Evolutionary conservation across 2,888 invertebrate genomes (phyloP).

Genomic region (Lasioglossum pauxillum): DNA sequence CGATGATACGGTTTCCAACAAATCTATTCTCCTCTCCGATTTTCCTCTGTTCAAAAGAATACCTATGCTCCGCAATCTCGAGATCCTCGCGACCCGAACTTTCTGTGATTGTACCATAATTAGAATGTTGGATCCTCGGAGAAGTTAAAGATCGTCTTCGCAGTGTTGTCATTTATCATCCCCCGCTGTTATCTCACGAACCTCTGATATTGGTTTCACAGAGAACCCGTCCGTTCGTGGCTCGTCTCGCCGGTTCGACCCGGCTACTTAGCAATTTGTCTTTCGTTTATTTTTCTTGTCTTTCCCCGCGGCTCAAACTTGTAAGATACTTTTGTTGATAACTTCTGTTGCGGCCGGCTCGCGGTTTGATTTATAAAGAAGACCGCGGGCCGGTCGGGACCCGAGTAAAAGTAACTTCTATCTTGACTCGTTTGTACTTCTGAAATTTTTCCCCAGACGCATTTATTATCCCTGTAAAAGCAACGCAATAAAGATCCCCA

Average conservation of each 20-base stretch:
- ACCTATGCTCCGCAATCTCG: background rate
- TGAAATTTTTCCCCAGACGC: constrained; percentile 32
- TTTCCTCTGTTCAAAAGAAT: background rate
- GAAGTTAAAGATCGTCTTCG: background rate
- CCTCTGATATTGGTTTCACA: background rate
- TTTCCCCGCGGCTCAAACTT: constrained; percentile 20
- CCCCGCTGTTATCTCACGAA: background rate
- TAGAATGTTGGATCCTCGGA: background rate
- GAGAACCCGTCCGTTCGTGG: background rate
- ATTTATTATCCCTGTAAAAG: constrained; percentile 44
- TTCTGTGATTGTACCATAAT: background rate
- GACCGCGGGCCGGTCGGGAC: background rate
- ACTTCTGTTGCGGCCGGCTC: constrained; percentile 23
- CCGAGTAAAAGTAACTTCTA: constrained; percentile 36
- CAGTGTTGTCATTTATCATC: background rate
- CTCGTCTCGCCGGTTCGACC: background rate
- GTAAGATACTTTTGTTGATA: constrained; percentile 21
- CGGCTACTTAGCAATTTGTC: constrained; percentile 6
- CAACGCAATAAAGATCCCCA: constrained; percentile 38
- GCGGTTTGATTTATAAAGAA: constrained; percentile 45
- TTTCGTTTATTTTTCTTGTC: background rate
- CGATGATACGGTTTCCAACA: background rate
- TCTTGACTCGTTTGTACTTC: constrained; percentile 42
- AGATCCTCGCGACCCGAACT: background rate
- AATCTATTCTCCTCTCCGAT: background rate